phyloP scores from a whole-genome alignment of 2,797 vertebrate genomes.

The Prionace glauca region DNA sequence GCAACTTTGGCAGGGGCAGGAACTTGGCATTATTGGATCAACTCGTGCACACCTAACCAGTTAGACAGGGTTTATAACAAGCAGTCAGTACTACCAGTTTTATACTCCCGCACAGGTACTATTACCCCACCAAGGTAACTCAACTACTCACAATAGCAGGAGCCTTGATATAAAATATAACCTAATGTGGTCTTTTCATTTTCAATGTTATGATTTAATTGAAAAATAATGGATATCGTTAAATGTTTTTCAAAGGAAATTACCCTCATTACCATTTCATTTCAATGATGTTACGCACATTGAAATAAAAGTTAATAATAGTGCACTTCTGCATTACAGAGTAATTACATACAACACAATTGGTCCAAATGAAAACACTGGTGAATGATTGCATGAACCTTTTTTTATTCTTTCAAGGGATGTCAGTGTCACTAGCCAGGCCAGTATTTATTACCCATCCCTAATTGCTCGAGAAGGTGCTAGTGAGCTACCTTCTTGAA shows the following conservation, averaged over 20 bases:
- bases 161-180: neutral
- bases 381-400: neutral
- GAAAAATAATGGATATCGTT: neutral
- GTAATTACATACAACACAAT: neutral
- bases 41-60: neutral
- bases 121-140: neutral
- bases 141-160: neutral
- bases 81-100: neutral
- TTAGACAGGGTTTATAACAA: neutral
- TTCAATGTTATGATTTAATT: neutral
- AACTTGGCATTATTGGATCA: neutral
- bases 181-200: neutral
- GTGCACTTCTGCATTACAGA: neutral
- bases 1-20: neutral
- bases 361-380: neutral
- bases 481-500: no score
- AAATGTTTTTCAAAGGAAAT: slow-evolving; percentile 14
- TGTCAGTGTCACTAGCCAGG: no score
- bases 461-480: no score
- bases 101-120: neutral
- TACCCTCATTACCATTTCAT: neutral
- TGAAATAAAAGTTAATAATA: slow-evolving; percentile 18
- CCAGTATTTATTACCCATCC: no score
- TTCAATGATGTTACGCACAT: neutral
- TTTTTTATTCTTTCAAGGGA: no score